Percentiles rank a stretch among this genome's conserved stretches.
These are phyloP conservation scores for Apteryx owenii DNA, from an alignment of 2,113 vertebrate genomes.

Conservation along the genomic window DNA sequence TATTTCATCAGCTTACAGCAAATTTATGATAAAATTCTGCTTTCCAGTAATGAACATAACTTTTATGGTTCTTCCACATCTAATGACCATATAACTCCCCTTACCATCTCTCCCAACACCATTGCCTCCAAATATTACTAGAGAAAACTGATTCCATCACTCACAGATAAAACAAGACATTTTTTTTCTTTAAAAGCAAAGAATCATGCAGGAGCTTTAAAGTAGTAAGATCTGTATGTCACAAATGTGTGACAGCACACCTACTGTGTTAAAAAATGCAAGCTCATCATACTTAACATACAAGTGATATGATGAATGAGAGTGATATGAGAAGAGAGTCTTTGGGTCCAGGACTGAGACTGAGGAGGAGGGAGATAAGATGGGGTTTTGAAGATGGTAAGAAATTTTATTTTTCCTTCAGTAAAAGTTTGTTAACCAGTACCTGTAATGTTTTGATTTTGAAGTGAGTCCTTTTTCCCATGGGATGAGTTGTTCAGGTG, in stretches of 20 bases:
- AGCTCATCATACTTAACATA: neutral
- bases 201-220: neutral
- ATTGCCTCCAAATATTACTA: neutral
- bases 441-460: neutral
- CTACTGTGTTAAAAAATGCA: neutral
- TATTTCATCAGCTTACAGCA: neutral
- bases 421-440: neutral
- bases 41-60: neutral
- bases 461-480: neutral
- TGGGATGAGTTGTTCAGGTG: neutral
- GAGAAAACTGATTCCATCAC: neutral
- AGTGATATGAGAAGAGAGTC: neutral
- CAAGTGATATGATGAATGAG: neutral
- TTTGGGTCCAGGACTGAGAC: neutral
- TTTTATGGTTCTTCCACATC: neutral
- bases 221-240: neutral
- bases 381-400: neutral
- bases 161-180: neutral
- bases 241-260: neutral
- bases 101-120: neutral
- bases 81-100: neutral
- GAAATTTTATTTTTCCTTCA: neutral
- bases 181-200: neutral
- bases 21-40: neutral
- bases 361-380: neutral